Base-by-base conservation (phyloP, 2,797 vertebrate genomes). In the Lepilemur ruficaudatus region DNA sequence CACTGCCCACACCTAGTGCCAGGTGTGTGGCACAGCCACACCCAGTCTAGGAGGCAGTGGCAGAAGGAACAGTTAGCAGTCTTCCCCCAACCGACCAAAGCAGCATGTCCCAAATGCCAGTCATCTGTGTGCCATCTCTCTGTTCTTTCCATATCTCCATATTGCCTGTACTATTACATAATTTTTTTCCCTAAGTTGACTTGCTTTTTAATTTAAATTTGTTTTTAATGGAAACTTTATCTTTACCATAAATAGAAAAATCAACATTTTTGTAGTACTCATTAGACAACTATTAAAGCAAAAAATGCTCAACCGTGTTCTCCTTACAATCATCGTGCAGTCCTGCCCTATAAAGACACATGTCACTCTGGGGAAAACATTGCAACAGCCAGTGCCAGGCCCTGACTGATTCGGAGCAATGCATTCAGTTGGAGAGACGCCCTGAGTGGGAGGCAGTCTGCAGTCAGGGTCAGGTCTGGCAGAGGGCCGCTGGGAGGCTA, bases 41-140 rank as follows among this genome's bases (percentile, higher is more conserved):
- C 13, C 9, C 63, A 2, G 20, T 18, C 9, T 3, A 7, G 50
- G 35, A 70, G 69, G 32, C 5, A 2, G 84, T 2, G 10, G 80
- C n/a, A 28, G 18, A 32, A 55, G n/a, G n/a, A 38, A n/a, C 17
- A 7, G 28, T 13, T n/a, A 3, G 43, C 25, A 3, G 67, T 48
- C 41, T 10, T 32, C 70, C 30, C 32, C 67, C 13, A 22, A 3
- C 82, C 6, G 12, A 7, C 22, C 78, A 50, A 2, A 41, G 38
- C 12, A 10, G 4, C 3, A 0, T 6, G 52, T 82, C 69, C 50
- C 23, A 10, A 30, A 1, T 0, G 1, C 59, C 38, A 28, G 59
- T 11, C 82, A 7, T 35, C 28, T 14, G 6, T 55, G 10, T 63
- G 35, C 79, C 32, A 20, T 78, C 50, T 23, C 50, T 23, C 11